Conservation (phyloP, 2,113 vertebrate genomes). For the Grallaria varia region DNA sequence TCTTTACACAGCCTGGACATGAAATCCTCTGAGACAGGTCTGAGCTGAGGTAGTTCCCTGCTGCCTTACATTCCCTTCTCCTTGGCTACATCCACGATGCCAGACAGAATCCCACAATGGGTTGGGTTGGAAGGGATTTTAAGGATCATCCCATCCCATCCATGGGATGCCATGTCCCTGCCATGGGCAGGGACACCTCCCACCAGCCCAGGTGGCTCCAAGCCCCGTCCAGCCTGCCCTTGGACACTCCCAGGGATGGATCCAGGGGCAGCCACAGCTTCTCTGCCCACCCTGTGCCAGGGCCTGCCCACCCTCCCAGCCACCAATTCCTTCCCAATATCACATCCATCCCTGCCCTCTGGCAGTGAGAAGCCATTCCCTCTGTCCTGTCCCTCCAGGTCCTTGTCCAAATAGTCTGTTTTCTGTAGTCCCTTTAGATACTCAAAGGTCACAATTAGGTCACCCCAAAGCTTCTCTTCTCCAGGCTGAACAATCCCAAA, state of each 20-base stretch:
- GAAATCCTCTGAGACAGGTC: neutral
- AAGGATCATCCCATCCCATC: fast-evolving
- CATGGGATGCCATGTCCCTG: too few species aligned
- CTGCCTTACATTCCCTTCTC: neutral
- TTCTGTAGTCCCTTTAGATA: too few species aligned
- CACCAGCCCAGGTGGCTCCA: fast-evolving
- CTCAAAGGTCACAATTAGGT: too few species aligned
- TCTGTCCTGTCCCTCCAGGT: too few species aligned
- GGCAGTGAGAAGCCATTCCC: too few species aligned
- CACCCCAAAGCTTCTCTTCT: too few species aligned
- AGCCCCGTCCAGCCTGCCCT: neutral
- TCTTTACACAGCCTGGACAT: neutral
- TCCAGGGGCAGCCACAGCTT: neutral
- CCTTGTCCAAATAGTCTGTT: too few species aligned
- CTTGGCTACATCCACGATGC: neutral
- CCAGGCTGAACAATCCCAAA: too few species aligned
- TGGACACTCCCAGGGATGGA: neutral
- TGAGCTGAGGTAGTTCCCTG: neutral
- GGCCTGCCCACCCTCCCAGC: too few species aligned
- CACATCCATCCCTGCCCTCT: too few species aligned
- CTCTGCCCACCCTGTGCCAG: neutral
- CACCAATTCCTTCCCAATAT: too few species aligned
- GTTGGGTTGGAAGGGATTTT: neutral
- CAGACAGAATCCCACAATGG: neutral
- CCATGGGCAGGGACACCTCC: neutral